Base-by-base conservation (phyloP, 2,888 invertebrate species). In the Dynastes grantii region DNA sequence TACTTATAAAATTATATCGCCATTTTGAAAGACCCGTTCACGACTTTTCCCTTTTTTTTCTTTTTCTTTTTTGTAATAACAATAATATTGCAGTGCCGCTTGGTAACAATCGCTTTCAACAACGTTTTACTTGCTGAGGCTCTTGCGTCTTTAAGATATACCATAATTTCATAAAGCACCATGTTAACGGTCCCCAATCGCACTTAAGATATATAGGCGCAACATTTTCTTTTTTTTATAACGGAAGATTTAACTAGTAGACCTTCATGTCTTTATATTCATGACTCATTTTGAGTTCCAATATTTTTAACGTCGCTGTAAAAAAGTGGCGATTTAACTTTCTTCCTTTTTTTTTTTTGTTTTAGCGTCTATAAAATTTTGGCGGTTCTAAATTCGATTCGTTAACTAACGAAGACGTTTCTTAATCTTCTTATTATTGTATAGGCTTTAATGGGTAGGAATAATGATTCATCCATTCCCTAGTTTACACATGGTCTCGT, bases 251-350 rank as follows among this genome's bases (percentile, higher is more conserved):
- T 11, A 45, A 45, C 2, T 45, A 45, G 53, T 32, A n/a, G 11
- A 63, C 13, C 27, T 6, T 27, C 29, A 29, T 61, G 5, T 61
- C 27, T 61, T 61, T 61, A 16, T 27, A 53, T 53, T n/a, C 53
- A n/a, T n/a, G 22, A 55, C 22, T 22, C 55, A 55, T n/a, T 55
- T 61, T 0, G 11, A 6, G 29, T 9, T 29, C 11, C 11, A 29
- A 61, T 61, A 61, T 32, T 63, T 63, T 63, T 63, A 32, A 63
- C 32, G 63, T 27, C 8, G 32, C 32, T 63, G 63, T 63, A 63
- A 63, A 63, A 63, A 32, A 32, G n/a, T 27, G 11, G 4, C 0
- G n/a, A 29, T 63, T 63, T n/a, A 27, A 63, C 13, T 11, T 63
- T 61, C 11, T 37, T 37, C 6, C 6, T 37, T 37, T 37, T 6